Percentiles rank a stretch among this genome's conserved stretches.
Conservation (phyloP, 2,113 vertebrate genomes). For the Ariopsis seemanni region DNA sequence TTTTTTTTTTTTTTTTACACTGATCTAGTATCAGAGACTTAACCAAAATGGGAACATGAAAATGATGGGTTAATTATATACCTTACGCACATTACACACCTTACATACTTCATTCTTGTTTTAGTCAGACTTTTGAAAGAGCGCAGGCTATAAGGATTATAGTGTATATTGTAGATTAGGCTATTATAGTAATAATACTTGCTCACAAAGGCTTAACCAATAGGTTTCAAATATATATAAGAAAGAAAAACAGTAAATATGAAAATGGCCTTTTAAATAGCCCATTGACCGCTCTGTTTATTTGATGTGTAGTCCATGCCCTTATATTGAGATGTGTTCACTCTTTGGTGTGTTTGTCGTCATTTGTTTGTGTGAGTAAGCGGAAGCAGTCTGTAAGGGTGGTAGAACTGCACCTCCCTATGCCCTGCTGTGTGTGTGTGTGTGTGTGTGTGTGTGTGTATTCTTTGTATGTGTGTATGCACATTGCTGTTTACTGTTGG, state of each 20-base stretch:
- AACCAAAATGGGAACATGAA: background rate
- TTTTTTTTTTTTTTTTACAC: conserved; percentile 21
- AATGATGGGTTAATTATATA: background rate
- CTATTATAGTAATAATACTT: background rate
- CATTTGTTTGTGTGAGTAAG: conserved; percentile 46
- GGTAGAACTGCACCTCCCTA: conserved; percentile 43
- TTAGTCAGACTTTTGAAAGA: background rate
- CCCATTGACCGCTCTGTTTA: background rate
- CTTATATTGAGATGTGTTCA: conserved; percentile 15
- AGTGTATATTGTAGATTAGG: background rate
- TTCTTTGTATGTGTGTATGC: conserved; percentile 33
- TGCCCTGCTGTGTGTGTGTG: conserved; percentile 47
- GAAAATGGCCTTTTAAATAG: background rate
- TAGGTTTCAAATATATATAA: background rate
- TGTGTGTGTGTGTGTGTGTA: conserved; percentile 35
- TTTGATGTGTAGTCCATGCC: background rate
- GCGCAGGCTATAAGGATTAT: background rate
- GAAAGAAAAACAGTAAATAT: background rate
- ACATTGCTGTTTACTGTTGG: conserved; percentile 54
- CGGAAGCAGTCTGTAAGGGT: conserved; percentile 48
- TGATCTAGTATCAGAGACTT: conserved; percentile 24
- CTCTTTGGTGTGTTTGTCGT: conserved; percentile 24
- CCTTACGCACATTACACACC: background rate
- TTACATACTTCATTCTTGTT: background rate
- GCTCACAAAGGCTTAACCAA: background rate